These are phyloP conservation scores for Perca fluviatilis DNA, from an alignment of 2,113 vertebrate species.

Conservation along the genomic window DNA sequence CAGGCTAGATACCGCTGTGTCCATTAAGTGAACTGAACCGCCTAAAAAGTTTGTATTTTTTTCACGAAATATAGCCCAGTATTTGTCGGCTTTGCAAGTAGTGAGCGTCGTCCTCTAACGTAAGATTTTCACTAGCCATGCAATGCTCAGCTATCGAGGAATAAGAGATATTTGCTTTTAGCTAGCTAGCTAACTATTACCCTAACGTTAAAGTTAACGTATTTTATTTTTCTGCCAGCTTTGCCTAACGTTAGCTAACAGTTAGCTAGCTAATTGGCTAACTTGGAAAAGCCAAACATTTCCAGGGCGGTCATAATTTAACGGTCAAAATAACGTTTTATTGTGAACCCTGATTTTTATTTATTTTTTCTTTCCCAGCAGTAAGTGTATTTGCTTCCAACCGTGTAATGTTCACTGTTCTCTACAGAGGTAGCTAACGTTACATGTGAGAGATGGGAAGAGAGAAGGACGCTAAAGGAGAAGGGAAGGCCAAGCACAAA, in stretches of 20 bases:
- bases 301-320: not conserved
- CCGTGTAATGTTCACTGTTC: not conserved
- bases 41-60: conserved; percentile 13
- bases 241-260: not conserved
- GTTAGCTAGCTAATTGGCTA: conserved; percentile 21
- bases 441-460: conserved; percentile 68
- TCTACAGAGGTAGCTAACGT: not conserved
- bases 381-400: not conserved
- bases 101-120: not conserved
- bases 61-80: not conserved
- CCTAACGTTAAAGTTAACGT: not conserved
- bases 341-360: not conserved
- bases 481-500: conserved; percentile 71
- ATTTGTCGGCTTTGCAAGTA: not conserved
- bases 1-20: fast-evolving
- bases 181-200: too few relatives aligned
- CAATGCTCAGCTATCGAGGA: not conserved
- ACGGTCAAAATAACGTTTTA: too few relatives aligned
- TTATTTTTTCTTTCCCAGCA: not conserved
- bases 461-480: conserved; percentile 72
- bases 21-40: not conserved
- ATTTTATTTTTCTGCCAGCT: not conserved
- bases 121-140: not conserved
- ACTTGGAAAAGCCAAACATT: not conserved
- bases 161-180: not conserved